These are phyloP conservation scores for Calypte anna DNA, from an alignment of 2,113 vertebrate genomes.

Conservation along the genomic window DNA sequence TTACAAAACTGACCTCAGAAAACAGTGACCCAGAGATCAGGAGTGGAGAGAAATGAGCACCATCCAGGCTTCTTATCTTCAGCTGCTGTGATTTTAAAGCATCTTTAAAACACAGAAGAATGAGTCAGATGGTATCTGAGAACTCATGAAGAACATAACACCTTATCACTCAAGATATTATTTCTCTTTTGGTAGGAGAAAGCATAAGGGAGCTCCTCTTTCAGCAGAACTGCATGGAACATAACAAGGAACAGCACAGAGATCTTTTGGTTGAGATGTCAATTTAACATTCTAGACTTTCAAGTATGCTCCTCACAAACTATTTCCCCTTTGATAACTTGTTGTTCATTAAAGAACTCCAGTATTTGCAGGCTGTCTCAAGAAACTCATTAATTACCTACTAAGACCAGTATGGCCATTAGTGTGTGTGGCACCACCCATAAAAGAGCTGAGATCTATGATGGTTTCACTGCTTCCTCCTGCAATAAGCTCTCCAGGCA, in stretches of 20 bases:
- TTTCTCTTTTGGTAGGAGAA: background rate
- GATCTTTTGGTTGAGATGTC: background rate
- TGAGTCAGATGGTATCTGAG: background rate
- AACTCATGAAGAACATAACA: background rate
- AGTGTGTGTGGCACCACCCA: background rate
- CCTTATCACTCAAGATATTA: background rate
- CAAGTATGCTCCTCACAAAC: background rate
- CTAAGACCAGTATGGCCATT: background rate
- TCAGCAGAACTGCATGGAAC: background rate
- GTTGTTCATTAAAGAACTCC: background rate
- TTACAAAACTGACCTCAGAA: background rate
- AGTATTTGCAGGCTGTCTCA: background rate
- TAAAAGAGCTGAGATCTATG: background rate
- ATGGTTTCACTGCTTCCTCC: background rate
- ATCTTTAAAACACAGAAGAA: background rate
- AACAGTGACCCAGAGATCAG: background rate
- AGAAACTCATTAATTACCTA: conserved; percentile 27
- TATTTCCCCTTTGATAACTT: background rate
- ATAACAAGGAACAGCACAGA: background rate
- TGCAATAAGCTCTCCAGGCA: conserved; percentile 10
- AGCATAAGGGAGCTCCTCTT: background rate
- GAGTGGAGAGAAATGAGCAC: background rate
- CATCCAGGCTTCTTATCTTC: background rate
- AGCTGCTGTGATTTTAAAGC: background rate
- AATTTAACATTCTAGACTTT: background rate